A percentile compares a stretch with the other conserved stretches of the same genome.
These are phyloP conservation scores for Zootermopsis nevadensis DNA, from an alignment of 2,888 invertebrate species.

Conservation along the genomic window DNA sequence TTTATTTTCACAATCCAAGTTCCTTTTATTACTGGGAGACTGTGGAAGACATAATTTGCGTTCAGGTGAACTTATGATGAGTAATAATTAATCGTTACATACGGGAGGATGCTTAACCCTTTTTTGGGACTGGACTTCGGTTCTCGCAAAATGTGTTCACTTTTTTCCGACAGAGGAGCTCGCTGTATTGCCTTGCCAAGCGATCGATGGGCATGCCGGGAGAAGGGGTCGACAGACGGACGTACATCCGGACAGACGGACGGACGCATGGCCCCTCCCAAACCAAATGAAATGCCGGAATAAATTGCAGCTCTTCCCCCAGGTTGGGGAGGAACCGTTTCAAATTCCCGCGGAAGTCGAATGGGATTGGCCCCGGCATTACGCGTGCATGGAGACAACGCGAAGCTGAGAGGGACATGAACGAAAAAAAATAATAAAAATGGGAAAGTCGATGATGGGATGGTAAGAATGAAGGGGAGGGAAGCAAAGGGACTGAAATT, in stretches of 20 bases:
- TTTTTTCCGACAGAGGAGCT: constrained; percentile 25
- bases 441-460: background rate
- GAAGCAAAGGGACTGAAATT: background rate
- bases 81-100: background rate
- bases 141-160: background rate
- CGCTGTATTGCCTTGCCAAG: constrained; percentile 8
- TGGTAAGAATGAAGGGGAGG: background rate
- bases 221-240: background rate
- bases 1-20: background rate
- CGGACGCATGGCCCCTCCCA: constrained; percentile 30
- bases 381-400: constrained; percentile 29
- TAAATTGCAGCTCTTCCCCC: constrained; percentile 44
- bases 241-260: background rate
- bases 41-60: too few species aligned
- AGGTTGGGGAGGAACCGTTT: constrained; percentile 27
- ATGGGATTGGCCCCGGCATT: constrained; percentile 34
- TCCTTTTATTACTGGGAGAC: too few species aligned
- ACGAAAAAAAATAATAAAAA: constrained; percentile 11
- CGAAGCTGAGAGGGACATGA: constrained; percentile 6
- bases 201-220: constrained; percentile 10
- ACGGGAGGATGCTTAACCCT: background rate
- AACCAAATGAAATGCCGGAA: constrained; percentile 41
- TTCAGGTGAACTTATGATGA: background rate
- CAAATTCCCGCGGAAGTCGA: constrained; percentile 40
- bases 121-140: background rate